phyloP scores from a whole-genome alignment of 2,797 vertebrate genomes.

The Gambusia yucatana region DNA sequence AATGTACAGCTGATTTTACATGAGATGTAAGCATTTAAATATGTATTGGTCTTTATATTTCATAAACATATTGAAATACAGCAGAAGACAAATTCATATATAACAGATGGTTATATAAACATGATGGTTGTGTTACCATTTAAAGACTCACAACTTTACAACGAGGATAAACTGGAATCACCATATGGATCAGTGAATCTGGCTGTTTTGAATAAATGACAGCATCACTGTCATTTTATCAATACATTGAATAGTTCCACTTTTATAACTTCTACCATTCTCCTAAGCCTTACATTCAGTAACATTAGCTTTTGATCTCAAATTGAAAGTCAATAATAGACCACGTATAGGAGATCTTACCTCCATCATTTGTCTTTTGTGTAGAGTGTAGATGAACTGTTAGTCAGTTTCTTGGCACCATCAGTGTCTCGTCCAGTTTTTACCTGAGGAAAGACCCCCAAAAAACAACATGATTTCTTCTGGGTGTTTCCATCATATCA shows the following conservation, averaged over 20 bases:
- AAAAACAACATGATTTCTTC: constrained; percentile 14
- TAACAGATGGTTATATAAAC: too few relatives aligned
- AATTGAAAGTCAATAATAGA: not conserved
- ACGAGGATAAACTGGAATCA: not conserved
- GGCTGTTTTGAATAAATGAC: not conserved
- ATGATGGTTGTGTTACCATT: not conserved
- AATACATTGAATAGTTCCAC: not conserved
- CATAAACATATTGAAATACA: not conserved
- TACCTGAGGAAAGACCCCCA: constrained; percentile 34
- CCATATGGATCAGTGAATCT: not conserved
- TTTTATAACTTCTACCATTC: not conserved
- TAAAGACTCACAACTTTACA: not conserved
- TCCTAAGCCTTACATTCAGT: not conserved
- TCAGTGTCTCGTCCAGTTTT: constrained; percentile 46
- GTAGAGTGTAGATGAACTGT: constrained; percentile 25
- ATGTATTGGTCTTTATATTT: not conserved
- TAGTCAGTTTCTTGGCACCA: constrained; percentile 49
- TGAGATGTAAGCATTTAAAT: not conserved
- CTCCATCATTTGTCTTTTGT: constrained; percentile 59
- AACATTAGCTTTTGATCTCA: not conserved
- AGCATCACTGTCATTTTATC: not conserved
- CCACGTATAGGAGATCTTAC: constrained; percentile 12
- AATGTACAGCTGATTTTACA: not conserved
- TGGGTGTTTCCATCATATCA: not conserved
- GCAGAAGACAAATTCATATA: not conserved